Percentiles rank a stretch among this genome's conserved stretches.
Evolutionary conservation across 2,888 invertebrate species (phyloP).

Genomic region (Pollenia griseotomentosa): DNA sequence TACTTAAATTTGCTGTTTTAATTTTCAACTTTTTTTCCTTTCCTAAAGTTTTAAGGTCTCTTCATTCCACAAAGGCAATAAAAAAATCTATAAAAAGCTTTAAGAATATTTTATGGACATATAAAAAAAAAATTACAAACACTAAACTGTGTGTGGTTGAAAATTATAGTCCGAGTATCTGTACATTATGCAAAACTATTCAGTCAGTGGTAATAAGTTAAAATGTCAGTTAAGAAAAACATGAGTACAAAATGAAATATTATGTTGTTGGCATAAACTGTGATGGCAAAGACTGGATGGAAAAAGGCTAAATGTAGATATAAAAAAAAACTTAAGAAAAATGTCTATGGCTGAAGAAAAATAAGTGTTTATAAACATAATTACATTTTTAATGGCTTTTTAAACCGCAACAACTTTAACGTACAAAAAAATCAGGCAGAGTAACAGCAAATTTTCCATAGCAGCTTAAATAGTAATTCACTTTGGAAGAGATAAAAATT

Average conservation of each 20-base stretch:
- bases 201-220: slow-evolving; percentile 60
- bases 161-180: slow-evolving; percentile 37
- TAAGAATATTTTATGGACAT: too few species aligned
- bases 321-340: slow-evolving; percentile 45
- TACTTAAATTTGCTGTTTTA: too few species aligned
- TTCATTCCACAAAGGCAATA: too few species aligned
- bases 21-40: too few species aligned
- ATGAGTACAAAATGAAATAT: slow-evolving; percentile 51
- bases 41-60: too few species aligned
- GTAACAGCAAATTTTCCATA: neutral
- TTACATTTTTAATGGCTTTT: slow-evolving; percentile 83
- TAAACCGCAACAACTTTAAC: slow-evolving; percentile 78
- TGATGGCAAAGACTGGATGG: slow-evolving; percentile 12
- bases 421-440: slow-evolving; percentile 58
- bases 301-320: slow-evolving; percentile 38
- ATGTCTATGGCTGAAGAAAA: slow-evolving; percentile 54
- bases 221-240: slow-evolving; percentile 57
- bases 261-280: slow-evolving; percentile 46
- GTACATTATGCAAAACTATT: slow-evolving; percentile 61
- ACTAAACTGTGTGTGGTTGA: slow-evolving; percentile 13
- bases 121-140: too few species aligned
- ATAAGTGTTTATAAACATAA: slow-evolving; percentile 82
- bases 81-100: too few species aligned
- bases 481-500: too few species aligned
- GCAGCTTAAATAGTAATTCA: too few species aligned